Evolutionary conservation across 1,140 invertebrate species (phyloP).

Genomic region (Tetramorium parvispinum): DNA sequence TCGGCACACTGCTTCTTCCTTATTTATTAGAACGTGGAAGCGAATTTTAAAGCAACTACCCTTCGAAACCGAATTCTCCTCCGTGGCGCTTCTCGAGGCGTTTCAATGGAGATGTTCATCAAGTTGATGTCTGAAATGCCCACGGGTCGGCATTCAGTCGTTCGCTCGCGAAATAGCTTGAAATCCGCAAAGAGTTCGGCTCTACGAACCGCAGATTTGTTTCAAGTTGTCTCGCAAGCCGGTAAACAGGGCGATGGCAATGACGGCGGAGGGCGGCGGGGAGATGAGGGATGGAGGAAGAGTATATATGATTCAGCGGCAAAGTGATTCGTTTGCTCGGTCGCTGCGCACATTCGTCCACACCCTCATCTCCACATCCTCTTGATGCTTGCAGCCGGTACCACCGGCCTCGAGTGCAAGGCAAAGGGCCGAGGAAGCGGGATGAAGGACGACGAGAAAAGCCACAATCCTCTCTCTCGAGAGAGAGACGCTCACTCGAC

Average conservation of each 20-base stretch:
- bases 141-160: constrained; percentile 21
- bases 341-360: constrained; percentile 16
- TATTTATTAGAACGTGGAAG: constrained; percentile 16
- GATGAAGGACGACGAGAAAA: constrained; percentile 53
- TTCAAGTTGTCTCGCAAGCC: constrained; percentile 37
- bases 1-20: background rate
- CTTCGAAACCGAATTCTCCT: background rate
- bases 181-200: constrained; percentile 33
- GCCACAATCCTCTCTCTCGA: constrained; percentile 74
- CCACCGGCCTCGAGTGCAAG: constrained; percentile 63
- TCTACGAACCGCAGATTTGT: constrained; percentile 17
- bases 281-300: background rate
- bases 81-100: constrained; percentile 12
- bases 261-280: background rate
- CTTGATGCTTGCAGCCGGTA: constrained; percentile 1
- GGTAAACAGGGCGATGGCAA: constrained; percentile 55
- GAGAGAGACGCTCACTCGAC: constrained; percentile 71
- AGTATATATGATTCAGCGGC: constrained; percentile 50
- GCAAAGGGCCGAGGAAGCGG: constrained; percentile 48
- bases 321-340: constrained; percentile 58
- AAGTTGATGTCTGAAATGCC: constrained; percentile 14
- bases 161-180: background rate
- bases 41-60: constrained; percentile 59
- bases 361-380: background rate
- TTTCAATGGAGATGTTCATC: constrained; percentile 61